These are phyloP conservation scores for Lagopus leucura DNA, from an alignment of 2,113 vertebrate species.

Conservation along the genomic window DNA sequence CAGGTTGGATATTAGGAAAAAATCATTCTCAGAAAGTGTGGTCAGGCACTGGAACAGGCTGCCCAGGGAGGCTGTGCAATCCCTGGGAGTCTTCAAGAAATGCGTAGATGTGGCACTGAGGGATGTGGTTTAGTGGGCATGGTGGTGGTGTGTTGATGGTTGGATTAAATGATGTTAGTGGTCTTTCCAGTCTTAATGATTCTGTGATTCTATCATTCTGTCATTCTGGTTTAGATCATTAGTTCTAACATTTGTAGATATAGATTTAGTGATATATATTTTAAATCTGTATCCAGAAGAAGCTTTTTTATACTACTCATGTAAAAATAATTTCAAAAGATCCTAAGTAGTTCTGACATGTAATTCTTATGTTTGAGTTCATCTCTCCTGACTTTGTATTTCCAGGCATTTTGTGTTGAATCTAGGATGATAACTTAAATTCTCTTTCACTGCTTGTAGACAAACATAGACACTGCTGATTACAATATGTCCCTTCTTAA, in stretches of 20 bases:
- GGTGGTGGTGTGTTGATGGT: no score
- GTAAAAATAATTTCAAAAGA: background rate
- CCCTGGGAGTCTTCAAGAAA: no score
- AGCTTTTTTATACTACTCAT: background rate
- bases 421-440: background rate
- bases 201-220: background rate
- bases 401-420: background rate
- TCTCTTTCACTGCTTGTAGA: background rate
- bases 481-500: background rate
- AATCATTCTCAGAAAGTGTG: no score
- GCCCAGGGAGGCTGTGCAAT: no score
- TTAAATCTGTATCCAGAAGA: background rate
- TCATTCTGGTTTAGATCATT: background rate
- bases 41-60: no score
- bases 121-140: no score
- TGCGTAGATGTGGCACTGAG: no score
- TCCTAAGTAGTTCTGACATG: background rate
- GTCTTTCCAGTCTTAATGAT: no score
- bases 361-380: background rate
- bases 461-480: background rate
- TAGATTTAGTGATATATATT: background rate
- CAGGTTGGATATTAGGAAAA: no score
- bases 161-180: no score
- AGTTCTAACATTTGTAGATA: background rate
- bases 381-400: background rate